Evolutionary conservation across 2,113 vertebrate genomes (phyloP).

Genomic region (Marmota flaviventris): DNA sequence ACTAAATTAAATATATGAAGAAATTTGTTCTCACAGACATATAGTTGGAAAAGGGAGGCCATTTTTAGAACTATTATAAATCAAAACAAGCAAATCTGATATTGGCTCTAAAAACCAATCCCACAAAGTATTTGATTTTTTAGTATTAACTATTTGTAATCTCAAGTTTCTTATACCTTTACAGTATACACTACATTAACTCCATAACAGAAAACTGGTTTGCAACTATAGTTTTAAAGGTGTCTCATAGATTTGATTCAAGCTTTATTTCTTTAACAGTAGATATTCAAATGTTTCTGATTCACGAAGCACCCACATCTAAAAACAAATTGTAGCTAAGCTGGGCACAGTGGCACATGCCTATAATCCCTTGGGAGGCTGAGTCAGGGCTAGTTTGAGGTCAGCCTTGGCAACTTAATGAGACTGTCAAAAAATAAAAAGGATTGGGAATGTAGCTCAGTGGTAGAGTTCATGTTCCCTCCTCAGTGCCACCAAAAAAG

Average conservation of each 20-base stretch:
- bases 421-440: neutral
- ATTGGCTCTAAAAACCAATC: neutral
- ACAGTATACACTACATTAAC: neutral
- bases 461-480: neutral
- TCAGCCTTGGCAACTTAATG: neutral
- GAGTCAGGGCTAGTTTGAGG: neutral
- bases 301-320: neutral
- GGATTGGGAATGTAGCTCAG: neutral
- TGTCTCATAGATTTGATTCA: neutral
- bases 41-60: neutral
- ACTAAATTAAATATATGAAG: neutral
- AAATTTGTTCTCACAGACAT: neutral
- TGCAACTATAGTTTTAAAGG: neutral
- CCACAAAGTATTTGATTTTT: neutral
- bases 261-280: neutral
- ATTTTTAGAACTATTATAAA: neutral
- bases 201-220: neutral
- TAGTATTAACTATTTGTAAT: neutral
- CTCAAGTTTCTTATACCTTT: neutral
- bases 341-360: no score
- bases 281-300: constrained; percentile 30
- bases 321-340: neutral
- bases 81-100: constrained; percentile 4
- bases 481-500: neutral
- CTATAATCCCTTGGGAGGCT: neutral